These are phyloP conservation scores for Hartigia nigra DNA, from an alignment of 2,888 invertebrate genomes.

Conservation along the genomic window DNA sequence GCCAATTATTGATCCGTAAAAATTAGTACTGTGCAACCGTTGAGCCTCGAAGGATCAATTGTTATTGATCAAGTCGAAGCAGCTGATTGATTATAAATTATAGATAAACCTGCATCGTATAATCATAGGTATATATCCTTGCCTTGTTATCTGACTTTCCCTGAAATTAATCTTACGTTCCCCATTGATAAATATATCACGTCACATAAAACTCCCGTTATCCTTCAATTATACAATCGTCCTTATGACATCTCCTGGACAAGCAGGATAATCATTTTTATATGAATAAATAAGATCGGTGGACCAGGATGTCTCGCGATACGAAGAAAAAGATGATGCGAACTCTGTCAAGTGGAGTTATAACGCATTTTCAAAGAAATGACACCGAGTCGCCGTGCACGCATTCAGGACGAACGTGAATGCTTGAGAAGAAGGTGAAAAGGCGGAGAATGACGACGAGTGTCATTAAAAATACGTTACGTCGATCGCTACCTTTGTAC, in stretches of 20 bases:
- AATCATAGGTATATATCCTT: background rate
- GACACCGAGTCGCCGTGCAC: background rate
- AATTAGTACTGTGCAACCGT: background rate
- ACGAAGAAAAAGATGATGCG: background rate
- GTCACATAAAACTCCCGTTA: background rate
- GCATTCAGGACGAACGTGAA: background rate
- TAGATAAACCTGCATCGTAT: background rate
- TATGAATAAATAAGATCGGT: background rate
- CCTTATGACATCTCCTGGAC: background rate
- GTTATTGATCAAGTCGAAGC: background rate
- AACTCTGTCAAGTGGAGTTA: background rate
- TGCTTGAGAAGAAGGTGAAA: background rate
- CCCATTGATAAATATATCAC: background rate
- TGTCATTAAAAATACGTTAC: background rate
- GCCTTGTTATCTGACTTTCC: background rate
- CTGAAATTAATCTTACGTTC: background rate
- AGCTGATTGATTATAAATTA: background rate
- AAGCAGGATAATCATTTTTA: background rate
- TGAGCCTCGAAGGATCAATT: background rate
- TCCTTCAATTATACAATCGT: background rate
- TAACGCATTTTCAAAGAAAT: background rate
- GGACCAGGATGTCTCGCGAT: background rate
- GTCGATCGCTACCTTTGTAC: background rate
- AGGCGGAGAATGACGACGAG: background rate
- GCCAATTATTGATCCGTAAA: background rate